These are phyloP conservation scores for Cygnus atratus DNA, from an alignment of 2,113 vertebrate species.

Conservation along the genomic window DNA sequence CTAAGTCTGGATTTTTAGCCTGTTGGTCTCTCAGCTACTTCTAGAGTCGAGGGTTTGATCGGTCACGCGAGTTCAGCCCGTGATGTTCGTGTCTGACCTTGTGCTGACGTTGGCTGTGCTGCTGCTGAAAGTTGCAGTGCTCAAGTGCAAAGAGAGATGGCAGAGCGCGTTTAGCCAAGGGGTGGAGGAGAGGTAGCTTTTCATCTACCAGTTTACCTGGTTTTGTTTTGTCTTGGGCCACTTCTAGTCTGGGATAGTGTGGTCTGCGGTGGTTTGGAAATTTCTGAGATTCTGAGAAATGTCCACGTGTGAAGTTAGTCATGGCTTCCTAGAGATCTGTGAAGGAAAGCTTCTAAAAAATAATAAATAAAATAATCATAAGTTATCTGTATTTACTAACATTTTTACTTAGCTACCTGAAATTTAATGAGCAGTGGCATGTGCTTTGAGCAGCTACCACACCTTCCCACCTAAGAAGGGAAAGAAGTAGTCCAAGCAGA, in stretches of 20 bases:
- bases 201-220: neutral
- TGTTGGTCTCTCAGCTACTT: neutral
- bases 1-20: neutral
- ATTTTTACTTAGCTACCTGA: neutral
- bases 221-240: neutral
- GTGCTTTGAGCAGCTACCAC: neutral
- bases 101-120: neutral
- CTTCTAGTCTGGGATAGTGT: neutral
- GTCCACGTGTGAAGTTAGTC: neutral
- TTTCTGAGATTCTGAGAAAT: neutral
- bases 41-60: neutral
- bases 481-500: neutral
- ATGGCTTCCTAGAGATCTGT: neutral
- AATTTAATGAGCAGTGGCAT: neutral
- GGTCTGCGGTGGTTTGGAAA: neutral
- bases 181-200: neutral
- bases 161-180: neutral
- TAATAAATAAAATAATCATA: neutral
- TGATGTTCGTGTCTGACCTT: fast-evolving
- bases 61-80: fast-evolving
- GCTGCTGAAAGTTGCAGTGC: neutral
- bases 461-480: neutral
- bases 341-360: neutral
- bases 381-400: neutral
- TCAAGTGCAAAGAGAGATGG: neutral